Conservation (phyloP, 2,113 vertebrate species). For the Cephalopterus ornatus region DNA sequence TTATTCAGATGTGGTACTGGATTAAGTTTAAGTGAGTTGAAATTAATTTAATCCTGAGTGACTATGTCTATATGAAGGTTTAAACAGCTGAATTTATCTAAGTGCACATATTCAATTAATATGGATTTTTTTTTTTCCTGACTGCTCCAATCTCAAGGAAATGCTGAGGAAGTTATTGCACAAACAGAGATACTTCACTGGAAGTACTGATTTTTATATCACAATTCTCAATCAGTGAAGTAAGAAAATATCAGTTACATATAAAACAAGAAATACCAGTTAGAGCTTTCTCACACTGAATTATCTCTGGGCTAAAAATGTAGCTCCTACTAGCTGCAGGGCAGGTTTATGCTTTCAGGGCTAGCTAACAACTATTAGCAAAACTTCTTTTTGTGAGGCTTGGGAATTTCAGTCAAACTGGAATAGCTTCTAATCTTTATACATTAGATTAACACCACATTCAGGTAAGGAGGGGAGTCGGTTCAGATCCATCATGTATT, state of each 20-base stretch:
- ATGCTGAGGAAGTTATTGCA: neutral
- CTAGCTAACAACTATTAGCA: neutral
- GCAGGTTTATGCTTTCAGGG: neutral
- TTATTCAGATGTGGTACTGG: neutral
- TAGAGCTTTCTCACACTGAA: neutral
- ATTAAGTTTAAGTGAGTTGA: neutral
- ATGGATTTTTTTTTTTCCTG: neutral
- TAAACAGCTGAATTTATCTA: neutral
- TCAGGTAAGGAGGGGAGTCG: neutral
- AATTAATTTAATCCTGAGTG: neutral
- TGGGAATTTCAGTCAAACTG: neutral
- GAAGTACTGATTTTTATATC: neutral
- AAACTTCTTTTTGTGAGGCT: neutral
- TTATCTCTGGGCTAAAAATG: neutral
- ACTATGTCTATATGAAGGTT: neutral
- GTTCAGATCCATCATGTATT: neutral
- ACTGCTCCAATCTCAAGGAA: neutral
- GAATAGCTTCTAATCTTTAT: neutral
- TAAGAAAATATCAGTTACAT: neutral
- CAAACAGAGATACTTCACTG: neutral
- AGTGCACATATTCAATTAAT: neutral
- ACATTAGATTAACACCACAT: neutral
- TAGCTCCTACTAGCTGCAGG: neutral
- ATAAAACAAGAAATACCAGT: neutral
- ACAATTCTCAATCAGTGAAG: neutral